These are phyloP conservation scores for Hoplostethus atlanticus DNA, from an alignment of 2,797 vertebrate species.

Conservation along the genomic window DNA sequence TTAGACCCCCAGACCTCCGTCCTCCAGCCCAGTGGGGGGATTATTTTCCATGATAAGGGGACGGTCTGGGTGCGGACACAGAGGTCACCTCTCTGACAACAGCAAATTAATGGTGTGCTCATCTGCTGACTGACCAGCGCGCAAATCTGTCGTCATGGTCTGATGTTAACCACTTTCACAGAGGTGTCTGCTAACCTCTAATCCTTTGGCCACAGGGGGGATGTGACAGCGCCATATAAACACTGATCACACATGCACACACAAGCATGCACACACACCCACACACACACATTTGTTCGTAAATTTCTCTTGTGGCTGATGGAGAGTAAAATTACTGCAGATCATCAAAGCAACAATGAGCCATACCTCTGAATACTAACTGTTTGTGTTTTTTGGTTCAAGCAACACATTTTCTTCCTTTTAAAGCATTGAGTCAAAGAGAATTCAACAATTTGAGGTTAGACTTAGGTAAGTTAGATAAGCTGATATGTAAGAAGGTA, in stretches of 20 bases:
- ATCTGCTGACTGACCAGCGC: slow-evolving; percentile 75
- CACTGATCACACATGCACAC: slow-evolving; percentile 11
- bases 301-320: slow-evolving; percentile 16
- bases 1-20: slow-evolving; percentile 11
- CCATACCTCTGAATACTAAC: slow-evolving; percentile 4
- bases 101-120: slow-evolving; percentile 75
- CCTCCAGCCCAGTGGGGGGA: slow-evolving; percentile 34
- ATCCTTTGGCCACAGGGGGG: slow-evolving; percentile 53
- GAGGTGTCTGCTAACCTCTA: slow-evolving; percentile 74
- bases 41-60: slow-evolving; percentile 61
- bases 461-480: neutral
- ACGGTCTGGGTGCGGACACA: slow-evolving; percentile 31
- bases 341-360: slow-evolving; percentile 44
- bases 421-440: slow-evolving; percentile 45
- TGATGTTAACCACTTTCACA: slow-evolving; percentile 79
- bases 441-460: slow-evolving; percentile 45
- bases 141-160: slow-evolving; percentile 72
- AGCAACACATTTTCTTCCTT: slow-evolving; percentile 27
- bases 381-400: slow-evolving; percentile 54
- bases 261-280: slow-evolving; percentile 30
- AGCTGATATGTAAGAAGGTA: slow-evolving; percentile 29
- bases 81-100: slow-evolving; percentile 79
- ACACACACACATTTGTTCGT: neutral
- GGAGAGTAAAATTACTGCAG: neutral
- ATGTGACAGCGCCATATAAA: slow-evolving; percentile 48